Percentiles rank a stretch among this genome's conserved stretches.
Evolutionary conservation across 2,888 invertebrate species (phyloP).

Genomic region (Xanthia icteritia): DNA sequence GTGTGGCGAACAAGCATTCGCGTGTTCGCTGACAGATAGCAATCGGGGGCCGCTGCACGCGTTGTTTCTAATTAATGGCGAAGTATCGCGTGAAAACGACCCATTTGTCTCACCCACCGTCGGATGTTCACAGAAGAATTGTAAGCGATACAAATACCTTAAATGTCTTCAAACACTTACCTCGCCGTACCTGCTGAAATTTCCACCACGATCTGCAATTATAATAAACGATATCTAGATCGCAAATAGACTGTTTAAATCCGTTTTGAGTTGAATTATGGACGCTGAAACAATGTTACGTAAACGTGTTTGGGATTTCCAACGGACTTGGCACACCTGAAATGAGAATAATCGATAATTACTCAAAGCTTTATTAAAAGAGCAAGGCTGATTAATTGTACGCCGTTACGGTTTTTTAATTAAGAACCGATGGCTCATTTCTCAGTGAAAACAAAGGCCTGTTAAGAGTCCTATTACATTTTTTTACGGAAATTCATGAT

Average conservation of each 20-base stretch:
- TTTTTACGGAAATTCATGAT: too few relatives aligned
- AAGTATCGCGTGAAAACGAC: constrained; percentile 84
- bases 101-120: constrained; percentile 85
- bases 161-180: constrained; percentile 87
- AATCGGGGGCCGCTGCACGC: constrained; percentile 82
- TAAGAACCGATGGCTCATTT: background rate
- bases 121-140: constrained; percentile 88
- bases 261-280: constrained; percentile 70
- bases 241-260: constrained; percentile 75
- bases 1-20: constrained; percentile 78
- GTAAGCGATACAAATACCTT: constrained; percentile 88
- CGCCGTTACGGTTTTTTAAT: constrained; percentile 30
- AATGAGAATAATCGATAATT: constrained; percentile 39
- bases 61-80: constrained; percentile 87
- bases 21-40: constrained; percentile 87
- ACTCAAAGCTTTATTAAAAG: constrained; percentile 36
- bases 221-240: constrained; percentile 83
- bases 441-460: constrained; percentile 19
- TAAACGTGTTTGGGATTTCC: constrained; percentile 53
- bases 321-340: constrained; percentile 26
- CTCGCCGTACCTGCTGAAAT: constrained; percentile 76
- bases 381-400: constrained; percentile 19
- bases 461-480: too few relatives aligned
- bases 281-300: constrained; percentile 61
- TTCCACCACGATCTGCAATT: constrained; percentile 82